Conservation (phyloP, 2,113 vertebrate genomes). For the Petrocephalus zakoni region DNA sequence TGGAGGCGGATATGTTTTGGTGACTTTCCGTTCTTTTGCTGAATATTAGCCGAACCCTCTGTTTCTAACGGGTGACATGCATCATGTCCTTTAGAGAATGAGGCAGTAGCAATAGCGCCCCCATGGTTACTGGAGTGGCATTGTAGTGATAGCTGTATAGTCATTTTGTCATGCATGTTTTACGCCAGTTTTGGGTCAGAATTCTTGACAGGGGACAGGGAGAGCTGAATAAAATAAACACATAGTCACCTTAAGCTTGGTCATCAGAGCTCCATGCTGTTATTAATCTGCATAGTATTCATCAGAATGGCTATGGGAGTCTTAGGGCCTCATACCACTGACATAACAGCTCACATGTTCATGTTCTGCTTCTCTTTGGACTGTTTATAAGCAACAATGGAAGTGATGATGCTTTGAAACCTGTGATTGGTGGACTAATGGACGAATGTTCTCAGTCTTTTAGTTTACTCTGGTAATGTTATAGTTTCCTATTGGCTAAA, state of each 20-base stretch:
- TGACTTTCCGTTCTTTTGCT: neutral
- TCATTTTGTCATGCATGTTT: slow-evolving; percentile 6
- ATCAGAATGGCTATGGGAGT: neutral
- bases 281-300: neutral
- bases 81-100: neutral
- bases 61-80: neutral
- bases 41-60: neutral
- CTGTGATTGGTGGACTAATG: neutral
- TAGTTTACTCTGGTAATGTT: neutral
- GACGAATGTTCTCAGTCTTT: neutral
- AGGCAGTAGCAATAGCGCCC: neutral
- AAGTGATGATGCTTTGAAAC: neutral
- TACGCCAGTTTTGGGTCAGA: neutral
- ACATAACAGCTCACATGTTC: neutral
- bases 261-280: neutral
- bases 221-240: neutral
- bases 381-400: neutral
- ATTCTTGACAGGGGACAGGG: neutral
- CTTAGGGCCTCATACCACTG: neutral
- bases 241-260: neutral
- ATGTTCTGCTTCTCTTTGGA: neutral
- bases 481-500: neutral
- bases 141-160: neutral
- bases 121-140: neutral
- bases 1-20: neutral